A percentile compares a stretch with the other conserved stretches of the same genome.
phyloP scores from a whole-genome alignment of 2,797 vertebrate species.

The Diglossa cyanea region DNA sequence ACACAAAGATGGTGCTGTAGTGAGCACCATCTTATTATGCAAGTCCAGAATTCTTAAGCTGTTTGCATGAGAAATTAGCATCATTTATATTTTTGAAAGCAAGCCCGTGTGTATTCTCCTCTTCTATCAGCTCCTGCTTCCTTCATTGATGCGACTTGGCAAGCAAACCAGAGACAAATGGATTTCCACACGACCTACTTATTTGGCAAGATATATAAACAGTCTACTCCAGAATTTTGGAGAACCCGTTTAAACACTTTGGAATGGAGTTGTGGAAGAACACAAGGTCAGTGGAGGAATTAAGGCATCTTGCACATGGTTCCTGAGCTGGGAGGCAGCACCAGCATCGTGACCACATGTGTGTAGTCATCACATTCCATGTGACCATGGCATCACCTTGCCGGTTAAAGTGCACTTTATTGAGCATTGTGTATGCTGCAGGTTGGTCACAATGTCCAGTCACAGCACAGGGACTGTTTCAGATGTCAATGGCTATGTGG shows the following conservation, averaged over 20 bases:
- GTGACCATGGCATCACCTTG: background rate
- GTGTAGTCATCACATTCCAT: fast-evolving
- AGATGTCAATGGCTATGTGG: fast-evolving
- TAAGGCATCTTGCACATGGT: background rate
- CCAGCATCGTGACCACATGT: fast-evolving
- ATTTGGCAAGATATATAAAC: background rate
- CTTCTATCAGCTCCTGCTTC: slow-evolving; percentile 18
- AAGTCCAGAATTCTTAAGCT: background rate
- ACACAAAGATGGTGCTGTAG: background rate
- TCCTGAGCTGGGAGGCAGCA: background rate
- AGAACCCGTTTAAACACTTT: background rate
- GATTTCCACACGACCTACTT: slow-evolving; percentile 32
- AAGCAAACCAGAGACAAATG: slow-evolving; percentile 2
- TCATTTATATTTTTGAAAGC: background rate
- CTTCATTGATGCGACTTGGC: background rate
- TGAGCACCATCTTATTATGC: background rate
- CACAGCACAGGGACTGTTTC: background rate
- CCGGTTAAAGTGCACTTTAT: fast-evolving
- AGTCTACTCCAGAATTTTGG: background rate
- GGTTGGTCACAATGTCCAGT: fast-evolving
- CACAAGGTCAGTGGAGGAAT: background rate
- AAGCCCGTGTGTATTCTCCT: background rate
- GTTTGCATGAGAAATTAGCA: slow-evolving; percentile 7
- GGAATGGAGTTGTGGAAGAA: background rate
- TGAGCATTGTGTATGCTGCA: background rate